Evolutionary conservation across 2,888 invertebrate species (phyloP).

Genomic region (Mimumesa dahlbomi): DNA sequence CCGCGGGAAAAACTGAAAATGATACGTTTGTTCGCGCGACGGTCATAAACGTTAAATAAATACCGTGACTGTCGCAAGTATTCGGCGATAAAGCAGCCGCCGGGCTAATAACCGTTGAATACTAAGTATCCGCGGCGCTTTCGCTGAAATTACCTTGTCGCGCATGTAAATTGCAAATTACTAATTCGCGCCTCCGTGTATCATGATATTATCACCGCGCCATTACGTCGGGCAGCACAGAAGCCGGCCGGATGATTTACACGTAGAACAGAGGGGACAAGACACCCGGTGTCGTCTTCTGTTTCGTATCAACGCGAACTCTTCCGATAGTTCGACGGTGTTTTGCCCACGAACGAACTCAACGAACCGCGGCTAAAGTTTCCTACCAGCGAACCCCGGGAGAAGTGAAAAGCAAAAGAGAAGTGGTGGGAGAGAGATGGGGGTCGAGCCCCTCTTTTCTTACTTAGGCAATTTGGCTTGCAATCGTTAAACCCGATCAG

Average conservation of each 20-base stretch:
- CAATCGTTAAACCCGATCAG: slow-evolving; percentile 52
- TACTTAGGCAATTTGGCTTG: slow-evolving; percentile 24
- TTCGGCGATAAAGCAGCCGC: not conserved
- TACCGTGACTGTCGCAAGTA: not conserved
- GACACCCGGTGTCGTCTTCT: too few relatives aligned
- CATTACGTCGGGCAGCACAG: slow-evolving; percentile 16
- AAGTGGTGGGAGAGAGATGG: too few relatives aligned
- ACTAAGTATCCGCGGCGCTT: not conserved
- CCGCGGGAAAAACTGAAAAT: not conserved
- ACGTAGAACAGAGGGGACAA: too few relatives aligned
- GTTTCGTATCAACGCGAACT: too few relatives aligned
- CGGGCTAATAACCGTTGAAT: slow-evolving; percentile 7
- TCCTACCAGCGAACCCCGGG: slow-evolving; percentile 8
- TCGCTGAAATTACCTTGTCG: slow-evolving; percentile 32
- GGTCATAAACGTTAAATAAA: not conserved
- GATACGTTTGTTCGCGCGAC: not conserved
- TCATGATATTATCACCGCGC: slow-evolving; percentile 25
- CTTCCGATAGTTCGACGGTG: too few relatives aligned
- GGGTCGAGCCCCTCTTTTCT: slow-evolving; percentile 33
- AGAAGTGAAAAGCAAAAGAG: slow-evolving; percentile 25
- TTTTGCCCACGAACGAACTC: not conserved
- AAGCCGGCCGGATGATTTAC: slow-evolving; percentile 22
- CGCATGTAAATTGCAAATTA: slow-evolving; percentile 46
- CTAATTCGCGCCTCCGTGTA: slow-evolving; percentile 41
- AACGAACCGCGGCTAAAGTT: slow-evolving; percentile 19